Evolutionary conservation across 2,888 invertebrate genomes (phyloP), one percentile per base, ranked within the genome.

Genomic region (Tenthredo amoena): DNA sequence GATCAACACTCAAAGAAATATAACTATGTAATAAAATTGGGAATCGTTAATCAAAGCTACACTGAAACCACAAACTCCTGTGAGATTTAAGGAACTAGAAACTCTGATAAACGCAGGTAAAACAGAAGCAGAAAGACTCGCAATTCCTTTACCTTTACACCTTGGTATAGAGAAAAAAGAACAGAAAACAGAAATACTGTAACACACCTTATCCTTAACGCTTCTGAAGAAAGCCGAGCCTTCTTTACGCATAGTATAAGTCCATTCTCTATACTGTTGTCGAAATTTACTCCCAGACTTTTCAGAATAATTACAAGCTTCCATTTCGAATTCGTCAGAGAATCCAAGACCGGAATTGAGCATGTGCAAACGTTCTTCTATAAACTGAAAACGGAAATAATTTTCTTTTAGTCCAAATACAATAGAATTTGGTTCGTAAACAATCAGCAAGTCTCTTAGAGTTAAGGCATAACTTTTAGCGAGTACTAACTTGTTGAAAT

Each of bases 281-380:
- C 96, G 95, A 87, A 96, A 93, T 92, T 95, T 95, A 71, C 95
- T 95, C 88, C 95, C 94, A 65, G 95, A 95, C 91, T 96, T 96
- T 88, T 96, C 96, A 6, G 96, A 95, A 91, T 96, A 96, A 87
- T 95, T 95, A 93, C 95, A 97, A 86, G 96, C 97, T 94, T 99
- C 99, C 91, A 97, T 95, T 94, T 99, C 99, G 94, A 99, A 99
- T 92, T 99, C 98, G 93, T 99, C 99, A 55, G 97, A 97, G 93
- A 98, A 98, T 0, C 98, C 98, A 86, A 97, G 95, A 0, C 99
- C 99, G n/a, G 97, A 96, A 93, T 99, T 99, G 87, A 99, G 95
- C 95, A 98, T 96, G 89, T 98, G 97, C 89, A 99, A 94, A 89
- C 99, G 95, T 94, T 99, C 99, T 91, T 99, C 99, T 91, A 99